Evolutionary conservation across 2,888 invertebrate species (phyloP), one percentile per base, ranked within the genome.

Genomic region (Apotomis turbidana): DNA sequence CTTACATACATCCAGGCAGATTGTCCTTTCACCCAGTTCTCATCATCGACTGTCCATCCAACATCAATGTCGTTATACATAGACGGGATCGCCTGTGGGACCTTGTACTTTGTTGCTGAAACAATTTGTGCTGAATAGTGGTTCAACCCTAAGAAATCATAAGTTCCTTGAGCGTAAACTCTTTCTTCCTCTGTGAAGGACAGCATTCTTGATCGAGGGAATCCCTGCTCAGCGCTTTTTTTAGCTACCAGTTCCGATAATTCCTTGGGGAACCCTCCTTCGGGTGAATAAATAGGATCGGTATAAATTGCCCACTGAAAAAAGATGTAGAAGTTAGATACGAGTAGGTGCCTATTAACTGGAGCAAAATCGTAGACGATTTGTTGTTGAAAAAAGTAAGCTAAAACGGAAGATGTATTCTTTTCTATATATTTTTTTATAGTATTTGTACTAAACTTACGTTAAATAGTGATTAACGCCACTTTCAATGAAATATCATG

Each of bases 131-230:
- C 84, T 0, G 95, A 95, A 81, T 97, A 97, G 73, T 95, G 94
- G 80, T 97, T 97, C 3, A 97, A 88, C 0, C 96, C 90, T 15
- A 90, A 85, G 80, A 91, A 93, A 74, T 92, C 92, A 0, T 79
- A 76, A 0, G 87, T 27, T 3, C 92, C 92, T 66, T 79, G 83
- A 0, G 85, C 83, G 3, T 85, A 83, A 0, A 75, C 76, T 8
- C 77, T 81, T 82, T 94, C 93, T 63, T 90, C 86, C 12, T 83
- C 79, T 0, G 90, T 88, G 77, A 94, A 94, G n/a, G 79, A 78
- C 0, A 94, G 94, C 60, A 94, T 78, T 0, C 94, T 85, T 0
- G 94, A 94, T 52, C 81, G 76, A 0, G 81, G 68, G 76, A 84
- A 90, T 0, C 93, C 93, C 79, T 94, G 93, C 4, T 79, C 77